Base-by-base conservation (phyloP, 2,113 vertebrate species). In the Ameiurus melas region DNA sequence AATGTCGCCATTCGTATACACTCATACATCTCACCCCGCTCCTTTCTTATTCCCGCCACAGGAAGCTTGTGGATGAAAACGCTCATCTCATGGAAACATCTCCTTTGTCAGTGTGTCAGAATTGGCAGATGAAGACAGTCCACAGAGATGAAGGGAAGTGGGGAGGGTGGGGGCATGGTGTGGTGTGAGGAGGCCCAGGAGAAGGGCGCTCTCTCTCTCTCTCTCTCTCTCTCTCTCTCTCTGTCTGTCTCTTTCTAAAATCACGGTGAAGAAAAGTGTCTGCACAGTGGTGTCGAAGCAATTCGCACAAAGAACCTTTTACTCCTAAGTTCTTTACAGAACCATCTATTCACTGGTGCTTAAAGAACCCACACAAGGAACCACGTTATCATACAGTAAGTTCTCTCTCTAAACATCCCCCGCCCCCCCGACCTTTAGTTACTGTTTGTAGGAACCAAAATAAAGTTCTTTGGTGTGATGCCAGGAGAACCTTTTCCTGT, bases 101-200 rank as follows among this genome's bases (percentile, higher is more conserved):
- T 90, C 66, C 58, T 80, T 75, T 83, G 77, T 82, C 39, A 66
- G 84, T 83, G 86, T 89, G 86, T 90, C 88, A 88, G 84, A 77
- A 78, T 70, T 88, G 86, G 85, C 85, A 84, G 82, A 87, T 71
- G 57, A 80, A 83, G 77, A 87, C 80, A 80, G 77, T 57, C 43
- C 17, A 55, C 39, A 84, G 85, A 64, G 57, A 84, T 60, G 33
- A 80, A 85, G 80, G 81, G 73, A 83, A 47, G 68, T 55, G 53
- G n/a, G n/a, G 81, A n/a, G 17, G 64, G 82, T 51, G 66, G 33
- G 68, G 68, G 62, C 22, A 39, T 55, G 79, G 71, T 88, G 87
- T 68, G 64, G 60, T 47, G 57, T 66, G 71, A 73, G 83, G 87
- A 66, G 82, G 57, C 87, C 82, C 87, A 33, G 30, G 27, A 84